A percentile compares a stretch with the other conserved stretches of the same genome.
Evolutionary conservation across 2,113 vertebrate genomes (phyloP).

Genomic region (Cygnus atratus): DNA sequence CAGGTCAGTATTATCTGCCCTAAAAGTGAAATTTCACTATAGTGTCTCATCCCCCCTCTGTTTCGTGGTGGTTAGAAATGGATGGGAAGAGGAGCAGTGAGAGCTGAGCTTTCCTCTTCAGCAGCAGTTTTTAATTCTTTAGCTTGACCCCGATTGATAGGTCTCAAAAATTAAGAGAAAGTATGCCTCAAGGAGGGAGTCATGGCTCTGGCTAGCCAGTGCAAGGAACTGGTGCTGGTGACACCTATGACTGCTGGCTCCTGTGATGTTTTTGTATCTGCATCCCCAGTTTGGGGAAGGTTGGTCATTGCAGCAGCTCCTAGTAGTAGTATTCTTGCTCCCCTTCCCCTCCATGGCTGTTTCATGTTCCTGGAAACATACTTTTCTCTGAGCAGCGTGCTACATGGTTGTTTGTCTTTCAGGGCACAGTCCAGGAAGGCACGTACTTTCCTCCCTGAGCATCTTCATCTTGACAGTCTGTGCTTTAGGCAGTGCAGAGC

Average conservation of each 20-base stretch:
- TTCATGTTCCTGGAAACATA: not conserved
- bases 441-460: accelerated
- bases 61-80: not conserved
- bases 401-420: not conserved
- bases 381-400: not conserved
- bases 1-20: not conserved
- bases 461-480: not conserved
- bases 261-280: not conserved
- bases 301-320: not conserved
- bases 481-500: not conserved
- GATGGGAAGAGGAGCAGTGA: not conserved
- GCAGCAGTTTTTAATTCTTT: not conserved
- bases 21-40: not conserved
- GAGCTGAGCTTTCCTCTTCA: not conserved
- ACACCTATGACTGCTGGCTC: not conserved
- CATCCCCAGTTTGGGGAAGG: not conserved
- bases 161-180: not conserved
- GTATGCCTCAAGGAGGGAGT: not conserved
- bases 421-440: not conserved
- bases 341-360: not conserved
- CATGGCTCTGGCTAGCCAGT: not conserved
- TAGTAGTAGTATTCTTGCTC: not conserved
- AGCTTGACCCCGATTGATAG: not conserved
- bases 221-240: not conserved
- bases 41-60: not conserved